Percentiles rank a stretch among this genome's conserved stretches.
Conservation (phyloP, 2,888 invertebrate species). For the Nomada ferruginata region DNA sequence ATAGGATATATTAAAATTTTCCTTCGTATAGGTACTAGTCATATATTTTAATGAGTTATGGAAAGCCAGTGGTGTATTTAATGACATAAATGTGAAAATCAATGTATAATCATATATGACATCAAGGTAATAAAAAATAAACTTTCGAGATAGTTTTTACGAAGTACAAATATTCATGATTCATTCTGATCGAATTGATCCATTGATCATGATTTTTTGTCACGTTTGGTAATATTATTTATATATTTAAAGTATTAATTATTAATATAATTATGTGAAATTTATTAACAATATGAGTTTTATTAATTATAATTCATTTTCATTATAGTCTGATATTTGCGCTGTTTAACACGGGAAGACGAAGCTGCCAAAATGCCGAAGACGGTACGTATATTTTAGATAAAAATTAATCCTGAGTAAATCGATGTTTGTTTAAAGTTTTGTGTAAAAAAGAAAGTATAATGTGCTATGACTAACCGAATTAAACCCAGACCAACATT, state of each 20-base stretch:
- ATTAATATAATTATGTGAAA: neutral
- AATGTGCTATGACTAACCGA: too few species aligned
- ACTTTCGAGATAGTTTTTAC: neutral
- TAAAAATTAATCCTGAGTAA: neutral
- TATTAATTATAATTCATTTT: conserved; percentile 58
- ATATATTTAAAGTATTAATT: too few species aligned
- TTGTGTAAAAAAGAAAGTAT: neutral
- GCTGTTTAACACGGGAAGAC: conserved; percentile 67
- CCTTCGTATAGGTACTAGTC: neutral
- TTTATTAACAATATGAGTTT: neutral
- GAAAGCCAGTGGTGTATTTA: too few species aligned
- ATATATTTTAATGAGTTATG: neutral
- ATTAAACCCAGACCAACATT: too few species aligned
- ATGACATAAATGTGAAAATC: too few species aligned
- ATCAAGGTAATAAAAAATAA: neutral
- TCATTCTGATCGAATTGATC: too few species aligned
- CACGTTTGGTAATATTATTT: too few species aligned
- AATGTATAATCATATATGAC: too few species aligned
- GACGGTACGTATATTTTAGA: conserved; percentile 74
- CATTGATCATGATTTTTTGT: too few species aligned
- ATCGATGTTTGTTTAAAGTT: neutral
- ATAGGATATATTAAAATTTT: neutral
- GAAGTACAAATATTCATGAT: neutral
- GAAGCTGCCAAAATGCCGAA: conserved; percentile 80
- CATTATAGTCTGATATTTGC: conserved; percentile 78